phyloP scores from a whole-genome alignment of 2,888 invertebrate genomes.

The Diabrotica balteata region DNA sequence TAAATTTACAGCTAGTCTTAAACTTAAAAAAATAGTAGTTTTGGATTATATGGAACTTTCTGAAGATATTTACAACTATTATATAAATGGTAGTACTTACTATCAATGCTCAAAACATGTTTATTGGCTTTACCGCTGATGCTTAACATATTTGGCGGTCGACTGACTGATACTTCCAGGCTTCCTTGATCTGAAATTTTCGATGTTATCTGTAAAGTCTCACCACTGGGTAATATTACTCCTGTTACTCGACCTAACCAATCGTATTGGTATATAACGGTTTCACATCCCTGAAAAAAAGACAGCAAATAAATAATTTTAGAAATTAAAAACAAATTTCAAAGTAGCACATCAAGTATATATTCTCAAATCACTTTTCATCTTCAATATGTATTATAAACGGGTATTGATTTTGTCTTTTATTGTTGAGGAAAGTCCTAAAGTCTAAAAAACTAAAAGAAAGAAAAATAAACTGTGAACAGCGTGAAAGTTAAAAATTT shows the following conservation, averaged over 20 bases:
- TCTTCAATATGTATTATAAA: too few species aligned
- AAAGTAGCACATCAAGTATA: too few species aligned
- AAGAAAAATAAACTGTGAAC: too few species aligned
- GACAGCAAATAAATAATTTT: conserved; percentile 23
- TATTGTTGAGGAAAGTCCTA: too few species aligned
- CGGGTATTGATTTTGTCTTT: too few species aligned
- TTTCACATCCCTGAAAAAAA: conserved; percentile 75
- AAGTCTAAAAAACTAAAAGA: too few species aligned
- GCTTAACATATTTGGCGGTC: conserved; percentile 54
- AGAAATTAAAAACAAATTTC: background rate
- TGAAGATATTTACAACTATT: too few species aligned
- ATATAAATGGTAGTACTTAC: conserved; percentile 48
- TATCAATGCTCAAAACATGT: conserved; percentile 64
- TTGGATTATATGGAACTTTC: too few species aligned
- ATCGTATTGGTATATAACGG: conserved; percentile 91
- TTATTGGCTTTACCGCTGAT: conserved; percentile 62
- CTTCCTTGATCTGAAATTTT: conserved; percentile 80
- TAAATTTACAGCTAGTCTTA: too few species aligned
- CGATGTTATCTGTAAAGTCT: conserved; percentile 81
- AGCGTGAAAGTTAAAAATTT: too few species aligned
- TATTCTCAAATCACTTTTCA: too few species aligned
- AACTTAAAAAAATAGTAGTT: too few species aligned
- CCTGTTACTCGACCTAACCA: conserved; percentile 85
- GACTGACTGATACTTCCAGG: conserved; percentile 72
- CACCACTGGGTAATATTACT: conserved; percentile 90